Evolutionary conservation across 2,888 invertebrate species (phyloP).

Genomic region (Muschampia plurimacula): DNA sequence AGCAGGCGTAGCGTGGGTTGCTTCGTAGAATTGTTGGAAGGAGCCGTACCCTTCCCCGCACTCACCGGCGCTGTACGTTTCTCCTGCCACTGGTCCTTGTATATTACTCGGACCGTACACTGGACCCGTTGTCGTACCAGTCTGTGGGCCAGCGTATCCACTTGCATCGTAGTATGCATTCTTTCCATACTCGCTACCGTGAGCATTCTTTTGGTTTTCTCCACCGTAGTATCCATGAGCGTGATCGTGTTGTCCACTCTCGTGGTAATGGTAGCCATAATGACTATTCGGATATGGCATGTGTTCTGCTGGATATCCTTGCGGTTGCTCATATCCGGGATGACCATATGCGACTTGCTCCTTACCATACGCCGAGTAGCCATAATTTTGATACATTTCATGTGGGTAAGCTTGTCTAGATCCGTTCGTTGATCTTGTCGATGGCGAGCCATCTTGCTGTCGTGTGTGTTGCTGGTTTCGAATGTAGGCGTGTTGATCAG

Average conservation of each 20-base stretch:
- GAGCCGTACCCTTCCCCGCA: slow-evolving; percentile 88
- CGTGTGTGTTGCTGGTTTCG: slow-evolving; percentile 73
- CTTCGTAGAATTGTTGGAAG: slow-evolving; percentile 90
- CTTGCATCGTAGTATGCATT: slow-evolving; percentile 77
- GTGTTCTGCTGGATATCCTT: slow-evolving; percentile 73
- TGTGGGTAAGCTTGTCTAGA: slow-evolving; percentile 74
- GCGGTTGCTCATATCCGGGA: slow-evolving; percentile 84
- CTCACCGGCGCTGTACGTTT: slow-evolving; percentile 77
- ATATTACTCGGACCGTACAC: slow-evolving; percentile 59
- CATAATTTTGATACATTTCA: slow-evolving; percentile 83
- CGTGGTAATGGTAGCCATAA: slow-evolving; percentile 82
- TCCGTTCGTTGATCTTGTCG: slow-evolving; percentile 72
- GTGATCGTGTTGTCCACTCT: slow-evolving; percentile 73
- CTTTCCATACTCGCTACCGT: slow-evolving; percentile 82
- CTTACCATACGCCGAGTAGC: slow-evolving; percentile 82
- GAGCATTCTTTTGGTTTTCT: slow-evolving; percentile 81
- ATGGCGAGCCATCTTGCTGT: slow-evolving; percentile 68
- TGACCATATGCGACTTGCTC: slow-evolving; percentile 84
- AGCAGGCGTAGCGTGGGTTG: slow-evolving; percentile 80
- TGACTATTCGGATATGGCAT: slow-evolving; percentile 78
- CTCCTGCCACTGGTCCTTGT: slow-evolving; percentile 67
- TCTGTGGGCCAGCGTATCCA: slow-evolving; percentile 70
- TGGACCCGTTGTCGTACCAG: slow-evolving; percentile 57
- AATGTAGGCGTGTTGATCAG: slow-evolving; percentile 79
- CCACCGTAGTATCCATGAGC: slow-evolving; percentile 75